Base-by-base conservation (phyloP, 2,113 vertebrate species). In the Vimba vimba region DNA sequence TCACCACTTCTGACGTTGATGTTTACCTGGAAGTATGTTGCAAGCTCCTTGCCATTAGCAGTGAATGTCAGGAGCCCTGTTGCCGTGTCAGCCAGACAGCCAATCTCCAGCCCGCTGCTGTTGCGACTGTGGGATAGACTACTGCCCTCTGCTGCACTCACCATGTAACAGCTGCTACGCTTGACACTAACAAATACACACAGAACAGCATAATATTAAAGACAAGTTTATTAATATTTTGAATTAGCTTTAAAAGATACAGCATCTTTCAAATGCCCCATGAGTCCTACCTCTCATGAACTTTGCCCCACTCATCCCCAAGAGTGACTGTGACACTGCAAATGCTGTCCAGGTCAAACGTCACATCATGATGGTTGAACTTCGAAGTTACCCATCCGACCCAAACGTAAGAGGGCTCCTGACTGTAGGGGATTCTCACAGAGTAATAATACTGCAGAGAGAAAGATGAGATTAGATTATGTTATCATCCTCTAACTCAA, bases 331-430 rank as follows among this genome's bases (percentile, higher is more conserved):
- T 99, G 60, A 98, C 98, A 0, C 96, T 97, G 68, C 94, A 95
- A 86, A 96, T 95, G 92, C 91, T 93, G 81, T 98, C 96, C 84
- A 94, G 88, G 88, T 98, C 96, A 89, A 99, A 98, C 79, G 89
- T 94, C 60, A 88, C 90, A 57, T 96, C 94, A 4, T 95, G 94
- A 13, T 96, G 96, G 86, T 97, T 96, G 88, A 98, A 99, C 87
- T 97, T 96, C 6, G 97, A 96, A 10, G 97, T 98, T 86, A 98
- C 96, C 98, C 98, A 99, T 83, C 97, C 98, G 3, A 98, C 97
- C 98, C 98, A 99, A 80, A 99, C 96, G 30, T 93, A 96, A 45
- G 96, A 96, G 2, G 97, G 97, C 47, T 98, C 97, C 94, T 99
- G 98, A 71, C 97, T 96, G 73, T 96, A 96, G 85, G 98, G 97